Percentiles rank a stretch among this genome's conserved stretches.
Evolutionary conservation across 2,113 vertebrate genomes (phyloP).

Genomic region (Eulacestoma nigropectus): DNA sequence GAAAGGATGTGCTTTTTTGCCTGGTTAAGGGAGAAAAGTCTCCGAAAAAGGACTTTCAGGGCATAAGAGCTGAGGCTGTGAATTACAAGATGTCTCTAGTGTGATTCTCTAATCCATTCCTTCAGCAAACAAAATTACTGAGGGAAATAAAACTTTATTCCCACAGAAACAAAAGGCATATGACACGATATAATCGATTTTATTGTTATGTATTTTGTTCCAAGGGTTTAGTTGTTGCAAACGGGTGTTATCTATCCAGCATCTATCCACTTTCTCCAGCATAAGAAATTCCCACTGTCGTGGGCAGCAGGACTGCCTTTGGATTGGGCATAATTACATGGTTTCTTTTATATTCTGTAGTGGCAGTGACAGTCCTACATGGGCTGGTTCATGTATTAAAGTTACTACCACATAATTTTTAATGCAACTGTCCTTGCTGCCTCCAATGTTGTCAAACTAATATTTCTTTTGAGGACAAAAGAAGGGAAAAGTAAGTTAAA

Average conservation of each 20-base stretch:
- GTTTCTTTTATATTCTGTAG: neutral
- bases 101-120: neutral
- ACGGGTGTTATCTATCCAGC: neutral
- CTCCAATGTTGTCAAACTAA: neutral
- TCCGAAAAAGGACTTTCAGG: neutral
- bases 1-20: neutral
- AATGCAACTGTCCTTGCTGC: neutral
- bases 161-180: neutral
- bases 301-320: neutral
- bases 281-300: neutral
- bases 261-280: neutral
- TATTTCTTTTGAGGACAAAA: neutral
- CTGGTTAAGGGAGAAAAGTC: neutral
- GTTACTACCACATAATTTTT: neutral
- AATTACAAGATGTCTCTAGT: neutral
- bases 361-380: neutral
- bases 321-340: neutral
- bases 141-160: neutral
- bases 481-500: neutral
- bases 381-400: neutral
- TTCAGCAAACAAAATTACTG: neutral
- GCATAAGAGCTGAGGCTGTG: neutral
- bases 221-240: neutral
- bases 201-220: neutral
- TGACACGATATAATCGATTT: rapidly evolving